phyloP scores from a whole-genome alignment of 2,113 vertebrate species.

The Turdus rufiventris region DNA sequence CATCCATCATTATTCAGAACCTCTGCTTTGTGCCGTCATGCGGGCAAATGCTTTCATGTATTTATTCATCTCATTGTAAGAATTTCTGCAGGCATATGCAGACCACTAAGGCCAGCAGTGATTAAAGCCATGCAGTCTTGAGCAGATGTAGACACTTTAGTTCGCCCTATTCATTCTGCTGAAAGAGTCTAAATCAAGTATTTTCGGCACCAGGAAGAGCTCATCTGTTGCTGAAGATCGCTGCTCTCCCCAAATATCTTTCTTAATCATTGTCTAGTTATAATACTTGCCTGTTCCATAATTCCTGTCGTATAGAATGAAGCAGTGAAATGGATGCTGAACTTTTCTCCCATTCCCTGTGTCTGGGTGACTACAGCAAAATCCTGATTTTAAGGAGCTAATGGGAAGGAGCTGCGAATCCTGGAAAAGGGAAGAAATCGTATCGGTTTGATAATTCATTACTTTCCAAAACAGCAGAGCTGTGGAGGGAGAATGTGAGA shows the following conservation, averaged over 20 bases:
- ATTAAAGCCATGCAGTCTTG: slow-evolving; percentile 50
- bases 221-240: slow-evolving; percentile 11
- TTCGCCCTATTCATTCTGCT: not conserved
- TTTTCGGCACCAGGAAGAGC: slow-evolving; percentile 16
- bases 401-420: not conserved
- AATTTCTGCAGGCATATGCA: slow-evolving; percentile 48
- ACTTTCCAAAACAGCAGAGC: not conserved
- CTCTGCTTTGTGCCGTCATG: slow-evolving; percentile 12
- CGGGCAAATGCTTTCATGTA: slow-evolving; percentile 28
- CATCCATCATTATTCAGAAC: slow-evolving; percentile 43
- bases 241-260: not conserved
- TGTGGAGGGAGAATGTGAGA: not conserved
- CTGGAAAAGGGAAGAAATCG: not conserved
- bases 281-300: not conserved
- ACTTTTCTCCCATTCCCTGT: not conserved
- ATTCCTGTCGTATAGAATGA: not conserved
- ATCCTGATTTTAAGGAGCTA: not conserved
- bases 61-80: slow-evolving; percentile 52
- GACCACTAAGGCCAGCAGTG: slow-evolving; percentile 43
- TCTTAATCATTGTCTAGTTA: slow-evolving; percentile 16
- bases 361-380: not conserved
- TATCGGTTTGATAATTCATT: not conserved
- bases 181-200: slow-evolving; percentile 23
- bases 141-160: slow-evolving; percentile 54
- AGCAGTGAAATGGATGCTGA: not conserved